Evolutionary conservation across 2,113 vertebrate genomes (phyloP).

Genomic region (Lophura nycthemera): DNA sequence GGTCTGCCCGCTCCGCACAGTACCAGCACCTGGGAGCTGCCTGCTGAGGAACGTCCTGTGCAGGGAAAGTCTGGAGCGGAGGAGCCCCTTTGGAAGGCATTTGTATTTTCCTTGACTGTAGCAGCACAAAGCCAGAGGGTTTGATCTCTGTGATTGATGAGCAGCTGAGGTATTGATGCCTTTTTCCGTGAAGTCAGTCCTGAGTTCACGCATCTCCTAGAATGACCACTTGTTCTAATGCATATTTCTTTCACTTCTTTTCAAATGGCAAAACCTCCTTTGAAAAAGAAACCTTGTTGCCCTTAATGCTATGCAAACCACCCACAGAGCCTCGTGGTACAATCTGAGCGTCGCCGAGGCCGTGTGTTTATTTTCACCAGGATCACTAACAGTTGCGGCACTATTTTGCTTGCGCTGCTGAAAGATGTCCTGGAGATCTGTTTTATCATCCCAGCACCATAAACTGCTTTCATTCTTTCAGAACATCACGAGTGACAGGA

Average conservation of each 20-base stretch:
- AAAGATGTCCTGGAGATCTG: conserved; percentile 56
- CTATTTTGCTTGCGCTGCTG: conserved; percentile 25
- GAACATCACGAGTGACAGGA: conserved; percentile 23
- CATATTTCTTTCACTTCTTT: neutral
- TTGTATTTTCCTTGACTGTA: neutral
- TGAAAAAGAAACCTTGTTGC: conserved; percentile 27
- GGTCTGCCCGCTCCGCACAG: neutral
- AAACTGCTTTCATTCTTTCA: conserved; percentile 3
- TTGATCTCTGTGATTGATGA: conserved; percentile 39
- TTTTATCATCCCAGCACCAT: conserved; percentile 38
- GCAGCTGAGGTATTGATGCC: conserved; percentile 36
- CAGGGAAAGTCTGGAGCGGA: neutral
- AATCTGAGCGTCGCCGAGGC: neutral
- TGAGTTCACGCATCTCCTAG: neutral
- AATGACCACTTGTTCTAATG: neutral
- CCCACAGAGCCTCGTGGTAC: conserved; percentile 36
- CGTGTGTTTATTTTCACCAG: conserved; percentile 37
- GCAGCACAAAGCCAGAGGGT: neutral
- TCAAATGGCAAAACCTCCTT: conserved; percentile 1
- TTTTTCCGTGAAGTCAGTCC: conserved; percentile 11
- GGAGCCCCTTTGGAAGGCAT: neutral
- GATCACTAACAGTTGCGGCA: conserved; percentile 9
- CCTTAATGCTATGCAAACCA: conserved; percentile 43
- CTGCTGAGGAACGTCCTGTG: neutral
- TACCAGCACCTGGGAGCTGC: neutral